Percentiles rank a stretch among this genome's conserved stretches.
Conservation (phyloP, 2,797 vertebrate species). For the Gila robusta region DNA sequence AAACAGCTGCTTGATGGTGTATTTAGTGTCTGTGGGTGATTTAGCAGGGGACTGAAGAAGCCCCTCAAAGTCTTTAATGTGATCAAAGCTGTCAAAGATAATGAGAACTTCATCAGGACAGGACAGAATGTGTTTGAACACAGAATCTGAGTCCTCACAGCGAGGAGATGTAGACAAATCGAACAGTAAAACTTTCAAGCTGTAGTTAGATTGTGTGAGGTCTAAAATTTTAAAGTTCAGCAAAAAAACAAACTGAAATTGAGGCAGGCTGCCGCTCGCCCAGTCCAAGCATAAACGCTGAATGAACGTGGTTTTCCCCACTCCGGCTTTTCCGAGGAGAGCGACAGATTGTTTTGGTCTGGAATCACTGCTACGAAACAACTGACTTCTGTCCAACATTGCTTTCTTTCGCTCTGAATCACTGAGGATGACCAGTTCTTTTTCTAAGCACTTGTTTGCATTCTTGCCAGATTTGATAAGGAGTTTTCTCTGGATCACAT, state of each 20-base stretch:
- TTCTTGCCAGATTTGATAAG: conserved; percentile 77
- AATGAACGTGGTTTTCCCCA: conserved; percentile 88
- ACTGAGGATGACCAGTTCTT: conserved; percentile 80
- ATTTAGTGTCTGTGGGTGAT: conserved; percentile 65
- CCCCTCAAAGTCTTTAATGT: conserved; percentile 82
- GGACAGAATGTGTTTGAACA: conserved; percentile 80
- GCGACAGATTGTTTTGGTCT: conserved; percentile 79
- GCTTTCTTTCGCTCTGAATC: conserved; percentile 76
- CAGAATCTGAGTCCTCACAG: conserved; percentile 65
- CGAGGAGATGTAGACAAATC: conserved; percentile 69
- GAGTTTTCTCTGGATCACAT: conserved; percentile 76
- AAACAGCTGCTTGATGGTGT: conserved; percentile 82
- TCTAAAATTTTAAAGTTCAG: conserved; percentile 81
- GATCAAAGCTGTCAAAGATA: conserved; percentile 88
- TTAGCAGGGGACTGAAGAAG: conserved; percentile 72
- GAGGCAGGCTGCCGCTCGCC: conserved; percentile 80
- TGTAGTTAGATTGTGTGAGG: conserved; percentile 68
- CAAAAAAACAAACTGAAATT: conserved; percentile 90
- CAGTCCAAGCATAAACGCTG: conserved; percentile 87
- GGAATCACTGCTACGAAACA: conserved; percentile 73
- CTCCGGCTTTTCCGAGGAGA: conserved; percentile 86
- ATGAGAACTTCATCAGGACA: conserved; percentile 84
- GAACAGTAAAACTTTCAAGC: conserved; percentile 84
- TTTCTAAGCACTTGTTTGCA: conserved; percentile 80
- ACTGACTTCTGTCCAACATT: conserved; percentile 69